Evolutionary conservation across 1,140 invertebrate genomes (phyloP), one percentile per base, ranked within the genome.

Genomic region (Cryptotermes secundus): DNA sequence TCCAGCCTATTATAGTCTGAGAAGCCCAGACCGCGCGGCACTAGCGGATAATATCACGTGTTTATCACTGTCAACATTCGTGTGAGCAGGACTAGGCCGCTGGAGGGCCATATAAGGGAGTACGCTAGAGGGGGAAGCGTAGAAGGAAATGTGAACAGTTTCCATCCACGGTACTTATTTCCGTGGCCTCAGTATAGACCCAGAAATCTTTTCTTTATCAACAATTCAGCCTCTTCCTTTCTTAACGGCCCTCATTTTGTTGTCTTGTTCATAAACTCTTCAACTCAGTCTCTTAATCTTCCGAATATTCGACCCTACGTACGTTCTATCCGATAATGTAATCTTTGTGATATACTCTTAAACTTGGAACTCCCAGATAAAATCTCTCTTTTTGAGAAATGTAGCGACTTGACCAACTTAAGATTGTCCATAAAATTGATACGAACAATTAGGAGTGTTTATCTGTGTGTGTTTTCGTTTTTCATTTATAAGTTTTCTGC

Each of bases 191-290:
- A 59, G 53, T 1, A 19, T n/a, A 24, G 19, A 6, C 53, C 24
- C 1, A n/a, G 26, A 59, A 59, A 59, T 16, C 6, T 14, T 24
- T 59, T 24, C 53, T 1, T 59, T 59, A 59, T 59, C 53, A 22
- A 59, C 53, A 42, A 42, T 42, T 42, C 38, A 42, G 38, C 38
- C 6, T 42, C 53, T 59, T 59, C 12, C 53, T 59, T 59, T n/a
- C 53, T 59, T 59, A 1, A 19, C 0, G 7, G 26, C 53, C 53
- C 19, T 59, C 53, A 19, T 19, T 59, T 59, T 59, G 24, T 59
- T 59, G 53, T 59, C 24, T 59, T 59, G 53, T 59, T 59, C 53
- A n/a, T 59, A 59, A 59, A 59, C 53, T 59, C 53, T 59, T 59
- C 1, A 59, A 59, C 9, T 59, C 24, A 7, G 53, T 3, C 26